Conservation (phyloP, 64 coral and sea anemone species). For the Dendronephthya gigantea region DNA sequence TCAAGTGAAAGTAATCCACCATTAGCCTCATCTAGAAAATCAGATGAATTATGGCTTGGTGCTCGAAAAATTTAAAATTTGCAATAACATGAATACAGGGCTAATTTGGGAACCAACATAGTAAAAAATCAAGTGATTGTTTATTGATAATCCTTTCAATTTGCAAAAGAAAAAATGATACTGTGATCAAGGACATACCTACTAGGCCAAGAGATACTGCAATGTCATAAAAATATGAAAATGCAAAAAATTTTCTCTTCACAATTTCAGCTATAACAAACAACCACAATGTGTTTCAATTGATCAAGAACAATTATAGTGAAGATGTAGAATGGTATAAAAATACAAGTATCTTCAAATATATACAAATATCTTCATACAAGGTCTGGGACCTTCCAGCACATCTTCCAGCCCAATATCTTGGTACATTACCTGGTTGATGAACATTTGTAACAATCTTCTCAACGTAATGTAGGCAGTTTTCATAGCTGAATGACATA, state of each 20-base stretch:
- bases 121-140: too few species aligned
- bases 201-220: neutral
- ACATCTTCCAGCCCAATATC: too few species aligned
- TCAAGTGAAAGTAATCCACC: neutral
- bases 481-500: neutral
- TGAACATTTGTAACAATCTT: neutral
- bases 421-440: neutral
- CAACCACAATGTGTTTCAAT: neutral
- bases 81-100: too few species aligned
- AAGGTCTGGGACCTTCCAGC: too few species aligned
- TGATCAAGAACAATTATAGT: too few species aligned
- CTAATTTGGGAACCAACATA: too few species aligned
- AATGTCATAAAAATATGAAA: slow-evolving; percentile 13
- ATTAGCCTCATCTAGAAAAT: neutral
- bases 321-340: too few species aligned
- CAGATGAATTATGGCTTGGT: neutral
- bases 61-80: too few species aligned
- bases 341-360: too few species aligned
- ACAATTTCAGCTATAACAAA: neutral
- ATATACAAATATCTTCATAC: too few species aligned
- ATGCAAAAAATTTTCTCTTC: neutral
- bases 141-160: too few species aligned
- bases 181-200: neutral
- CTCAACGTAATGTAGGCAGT: neutral
- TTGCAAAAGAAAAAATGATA: too few species aligned